These are phyloP conservation scores for Hemithea aestivaria DNA, from an alignment of 2,888 invertebrate species.

Conservation along the genomic window DNA sequence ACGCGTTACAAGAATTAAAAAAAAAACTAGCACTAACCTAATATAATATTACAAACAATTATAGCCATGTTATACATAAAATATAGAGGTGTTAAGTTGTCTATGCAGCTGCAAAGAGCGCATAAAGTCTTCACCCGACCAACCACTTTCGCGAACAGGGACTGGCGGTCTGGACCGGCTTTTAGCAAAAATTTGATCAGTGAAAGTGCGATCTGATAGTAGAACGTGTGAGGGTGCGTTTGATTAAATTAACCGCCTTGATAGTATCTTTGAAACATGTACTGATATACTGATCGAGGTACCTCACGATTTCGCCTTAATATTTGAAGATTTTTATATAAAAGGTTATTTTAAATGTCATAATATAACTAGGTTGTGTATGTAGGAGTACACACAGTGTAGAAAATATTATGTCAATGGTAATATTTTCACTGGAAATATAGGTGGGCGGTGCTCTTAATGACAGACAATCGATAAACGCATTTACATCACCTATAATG, in stretches of 20 bases:
- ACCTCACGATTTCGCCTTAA: too few species aligned
- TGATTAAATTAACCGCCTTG: constrained; percentile 37
- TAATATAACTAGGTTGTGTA: too few species aligned
- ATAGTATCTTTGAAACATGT: constrained; percentile 14
- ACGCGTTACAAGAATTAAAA: too few species aligned
- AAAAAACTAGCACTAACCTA: too few species aligned
- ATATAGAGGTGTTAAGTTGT: constrained; percentile 31
- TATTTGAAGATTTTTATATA: too few species aligned
- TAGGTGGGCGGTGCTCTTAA: too few species aligned
- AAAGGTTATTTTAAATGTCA: too few species aligned
- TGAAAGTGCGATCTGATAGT: constrained; percentile 66
- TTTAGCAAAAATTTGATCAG: constrained; percentile 78
- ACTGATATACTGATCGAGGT: background rate
- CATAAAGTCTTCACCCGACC: constrained; percentile 49
- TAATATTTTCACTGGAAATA: too few species aligned
- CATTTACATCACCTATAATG: too few species aligned
- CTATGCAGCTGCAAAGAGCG: constrained; percentile 35
- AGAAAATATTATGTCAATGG: too few species aligned
- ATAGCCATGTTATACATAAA: constrained; percentile 34
- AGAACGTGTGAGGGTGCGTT: constrained; percentile 41
- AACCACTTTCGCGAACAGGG: constrained; percentile 73
- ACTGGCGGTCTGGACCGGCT: constrained; percentile 78
- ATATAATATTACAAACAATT: constrained; percentile 33
- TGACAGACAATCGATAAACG: too few species aligned
- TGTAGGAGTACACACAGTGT: too few species aligned